Percentiles rank a stretch among this genome's conserved stretches.
These are phyloP conservation scores for Drosophila cracens DNA, from an alignment of 2,888 invertebrate genomes.

Conservation along the genomic window DNA sequence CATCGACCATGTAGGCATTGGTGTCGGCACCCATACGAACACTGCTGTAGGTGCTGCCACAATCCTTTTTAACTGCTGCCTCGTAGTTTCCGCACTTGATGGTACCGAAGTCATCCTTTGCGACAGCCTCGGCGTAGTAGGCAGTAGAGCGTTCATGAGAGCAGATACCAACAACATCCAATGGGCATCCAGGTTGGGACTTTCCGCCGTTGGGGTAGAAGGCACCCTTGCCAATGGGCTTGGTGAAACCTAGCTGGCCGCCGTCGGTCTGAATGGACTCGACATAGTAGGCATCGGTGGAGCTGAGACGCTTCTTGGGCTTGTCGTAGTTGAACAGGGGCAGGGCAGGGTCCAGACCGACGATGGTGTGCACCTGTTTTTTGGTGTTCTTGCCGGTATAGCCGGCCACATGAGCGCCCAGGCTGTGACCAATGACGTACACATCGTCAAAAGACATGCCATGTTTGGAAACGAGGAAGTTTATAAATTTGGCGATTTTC, in stretches of 20 bases:
- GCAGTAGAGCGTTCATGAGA: constrained; percentile 84
- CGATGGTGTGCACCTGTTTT: constrained; percentile 87
- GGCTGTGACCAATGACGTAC: constrained; percentile 87
- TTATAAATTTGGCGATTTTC: constrained; percentile 76
- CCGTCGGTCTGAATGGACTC: constrained; percentile 84
- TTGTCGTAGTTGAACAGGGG: constrained; percentile 80
- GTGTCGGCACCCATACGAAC: constrained; percentile 80
- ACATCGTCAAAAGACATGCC: constrained; percentile 85
- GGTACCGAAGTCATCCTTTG: constrained; percentile 74
- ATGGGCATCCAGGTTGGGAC: constrained; percentile 86
- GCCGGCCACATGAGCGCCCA: constrained; percentile 88
- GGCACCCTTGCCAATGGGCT: constrained; percentile 85
- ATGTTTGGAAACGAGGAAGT: constrained; percentile 85
- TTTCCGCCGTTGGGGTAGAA: constrained; percentile 86
- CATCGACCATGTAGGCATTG: constrained; percentile 75
- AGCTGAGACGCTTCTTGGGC: constrained; percentile 69
- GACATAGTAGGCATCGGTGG: constrained; percentile 80
- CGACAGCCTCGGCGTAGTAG: constrained; percentile 85
- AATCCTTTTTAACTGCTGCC: constrained; percentile 65
- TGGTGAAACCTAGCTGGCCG: constrained; percentile 82
- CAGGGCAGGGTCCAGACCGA: constrained; percentile 85
- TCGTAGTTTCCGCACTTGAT: constrained; percentile 72
- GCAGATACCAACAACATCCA: constrained; percentile 83
- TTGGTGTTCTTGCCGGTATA: constrained; percentile 87
- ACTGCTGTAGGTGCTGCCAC: constrained; percentile 69